These are phyloP conservation scores for Samia ricini DNA, from an alignment of 1,140 invertebrate species.

Conservation along the genomic window DNA sequence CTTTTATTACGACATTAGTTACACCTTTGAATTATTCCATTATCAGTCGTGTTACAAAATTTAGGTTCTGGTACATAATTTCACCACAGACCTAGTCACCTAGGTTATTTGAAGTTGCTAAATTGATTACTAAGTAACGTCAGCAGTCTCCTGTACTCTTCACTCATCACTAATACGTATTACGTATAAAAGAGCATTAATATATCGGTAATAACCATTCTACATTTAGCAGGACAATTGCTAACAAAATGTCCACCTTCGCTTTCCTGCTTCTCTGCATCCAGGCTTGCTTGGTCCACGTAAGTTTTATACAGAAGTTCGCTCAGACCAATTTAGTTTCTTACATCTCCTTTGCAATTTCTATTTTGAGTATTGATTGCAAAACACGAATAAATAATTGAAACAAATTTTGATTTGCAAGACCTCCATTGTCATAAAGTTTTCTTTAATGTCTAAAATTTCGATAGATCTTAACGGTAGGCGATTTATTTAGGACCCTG, in stretches of 20 bases:
- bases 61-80: background rate
- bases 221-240: background rate
- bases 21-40: background rate
- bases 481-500: no score
- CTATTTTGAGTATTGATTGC: no score
- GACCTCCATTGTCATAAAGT: no score
- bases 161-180: background rate
- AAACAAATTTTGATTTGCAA: no score
- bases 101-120: background rate
- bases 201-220: background rate
- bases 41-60: background rate
- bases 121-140: background rate
- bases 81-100: background rate
- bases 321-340: no score
- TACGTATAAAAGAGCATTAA: background rate
- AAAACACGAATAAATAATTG: no score
- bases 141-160: background rate
- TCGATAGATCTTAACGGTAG: no score
- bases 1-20: background rate
- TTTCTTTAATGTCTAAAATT: no score
- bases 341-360: background rate
- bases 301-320: no score
- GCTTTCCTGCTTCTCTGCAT: slow-evolving; percentile 17
- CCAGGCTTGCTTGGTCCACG: slow-evolving; percentile 22
- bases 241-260: slow-evolving; percentile 19